Base-by-base conservation (phyloP, 2,113 vertebrate species). In the Lepus americanus region DNA sequence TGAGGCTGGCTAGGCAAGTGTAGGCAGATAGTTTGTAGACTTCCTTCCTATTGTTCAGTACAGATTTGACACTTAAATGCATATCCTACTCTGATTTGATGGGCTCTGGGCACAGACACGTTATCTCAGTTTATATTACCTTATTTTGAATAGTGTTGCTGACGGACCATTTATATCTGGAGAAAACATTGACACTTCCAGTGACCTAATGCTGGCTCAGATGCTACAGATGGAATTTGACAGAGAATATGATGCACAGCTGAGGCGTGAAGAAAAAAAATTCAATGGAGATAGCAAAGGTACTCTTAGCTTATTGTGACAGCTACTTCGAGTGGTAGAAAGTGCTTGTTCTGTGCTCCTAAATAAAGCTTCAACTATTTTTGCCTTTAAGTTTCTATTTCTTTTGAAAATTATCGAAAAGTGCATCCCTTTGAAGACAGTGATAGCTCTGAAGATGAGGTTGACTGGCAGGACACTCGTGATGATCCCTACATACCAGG, bases 211-310 rank as follows among this genome's bases (percentile, higher is more conserved):
- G 98, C 98, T 99, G 76, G 99, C 99, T 69, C 99, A 99, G 98
- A 99, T 99, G 99, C 98, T 99, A 90, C 99, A 99, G 98, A 99
- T 99, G 99, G 99, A 99, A 97, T 99, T 99, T 88, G 99, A 99
- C 97, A 98, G 98, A n/a, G 99, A 99, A 97, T 99, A 99, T 13
- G 99, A 99, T 39, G 98, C 99, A 0, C 99, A 99, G 97, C 99
- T 99, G 69, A 99, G 98, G 4, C 98, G 99, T 13, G 99, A 99
- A 96, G 99, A 99, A 97, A 99, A 98, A 97, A 99, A 99, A 94
- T 99, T 99, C 98, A 99, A 99, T 59, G 99, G 99, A 16, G 99
- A 99, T 95, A 99, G 99, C 97, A 99, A 99, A 99, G 99, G 99
- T 99, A 98, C 25, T 55, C 5, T 69, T 79, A 76, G 27, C 36